Evolutionary conservation across 2,113 vertebrate species (phyloP).

Genomic region (Mustela lutreola): DNA sequence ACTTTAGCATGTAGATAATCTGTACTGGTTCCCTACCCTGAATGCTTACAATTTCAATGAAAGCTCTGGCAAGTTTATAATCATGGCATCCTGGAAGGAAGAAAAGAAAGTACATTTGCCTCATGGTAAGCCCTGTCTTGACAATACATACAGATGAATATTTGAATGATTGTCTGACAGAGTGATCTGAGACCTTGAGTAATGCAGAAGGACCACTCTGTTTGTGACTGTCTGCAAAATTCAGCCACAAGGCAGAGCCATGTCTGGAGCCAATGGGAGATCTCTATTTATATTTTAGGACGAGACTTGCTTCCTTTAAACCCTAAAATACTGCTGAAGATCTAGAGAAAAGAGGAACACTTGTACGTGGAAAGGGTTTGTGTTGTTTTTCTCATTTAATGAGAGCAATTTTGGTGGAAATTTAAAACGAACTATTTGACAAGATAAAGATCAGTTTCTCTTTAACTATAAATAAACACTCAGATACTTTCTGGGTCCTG

Average conservation of each 20-base stretch:
- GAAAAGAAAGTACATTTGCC: not conserved
- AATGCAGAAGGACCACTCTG: not conserved
- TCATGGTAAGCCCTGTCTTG: not conserved
- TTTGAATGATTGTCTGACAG: not conserved
- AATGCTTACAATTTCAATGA: not conserved
- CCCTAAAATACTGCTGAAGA: not conserved
- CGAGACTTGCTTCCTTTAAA: constrained; percentile 7
- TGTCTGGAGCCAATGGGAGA: constrained; percentile 1
- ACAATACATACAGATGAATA: not conserved
- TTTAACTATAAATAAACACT: not conserved
- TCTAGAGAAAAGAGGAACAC: not conserved
- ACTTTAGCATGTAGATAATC: not conserved
- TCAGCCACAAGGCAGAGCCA: constrained; percentile 4
- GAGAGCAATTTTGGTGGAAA: not conserved
- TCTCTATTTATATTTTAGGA: constrained; percentile 18
- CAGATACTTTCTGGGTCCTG: not conserved
- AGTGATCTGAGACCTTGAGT: not conserved
- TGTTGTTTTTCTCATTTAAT: not conserved
- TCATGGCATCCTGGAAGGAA: not conserved
- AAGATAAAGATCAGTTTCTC: not conserved
- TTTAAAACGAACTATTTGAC: not conserved
- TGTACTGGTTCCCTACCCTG: not conserved
- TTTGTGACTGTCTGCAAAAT: not conserved
- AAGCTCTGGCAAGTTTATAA: not conserved
- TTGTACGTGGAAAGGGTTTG: not conserved